phyloP scores from a whole-genome alignment of 2,113 vertebrate species.

The Tonatia bakeri region DNA sequence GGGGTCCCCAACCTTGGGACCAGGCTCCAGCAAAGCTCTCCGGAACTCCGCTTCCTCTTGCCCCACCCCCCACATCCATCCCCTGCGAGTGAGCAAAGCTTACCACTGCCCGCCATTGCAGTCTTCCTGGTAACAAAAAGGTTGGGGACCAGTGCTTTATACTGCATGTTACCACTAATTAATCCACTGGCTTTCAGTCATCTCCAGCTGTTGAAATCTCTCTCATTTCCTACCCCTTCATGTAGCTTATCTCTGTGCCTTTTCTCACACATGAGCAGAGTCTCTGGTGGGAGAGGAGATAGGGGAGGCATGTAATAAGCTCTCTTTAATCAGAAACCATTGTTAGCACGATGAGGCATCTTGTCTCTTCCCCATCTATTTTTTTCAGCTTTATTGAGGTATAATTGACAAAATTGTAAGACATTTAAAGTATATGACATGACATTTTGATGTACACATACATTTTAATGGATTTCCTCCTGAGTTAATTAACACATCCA shows the following conservation, averaged over 20 bases:
- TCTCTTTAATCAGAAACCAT: neutral
- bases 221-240: neutral
- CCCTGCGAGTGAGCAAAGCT: no score
- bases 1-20: no score
- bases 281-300: neutral
- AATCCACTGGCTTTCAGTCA: neutral
- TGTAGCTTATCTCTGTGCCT: neutral
- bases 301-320: neutral
- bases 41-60: no score
- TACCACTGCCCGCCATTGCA: no score
- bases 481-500: neutral
- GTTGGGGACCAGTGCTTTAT: no score
- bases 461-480: neutral
- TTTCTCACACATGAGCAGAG: neutral
- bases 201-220: neutral
- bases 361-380: neutral
- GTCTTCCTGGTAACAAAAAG: no score
- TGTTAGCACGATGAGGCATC: neutral
- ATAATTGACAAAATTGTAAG: neutral
- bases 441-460: neutral
- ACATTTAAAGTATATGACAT: neutral
- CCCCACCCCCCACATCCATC: no score
- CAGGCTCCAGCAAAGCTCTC: no score
- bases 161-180: neutral
- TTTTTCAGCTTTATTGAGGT: neutral